These are phyloP conservation scores for Halcyon malimbica DNA, from an alignment of 2,113 vertebrate genomes.

Conservation along the genomic window DNA sequence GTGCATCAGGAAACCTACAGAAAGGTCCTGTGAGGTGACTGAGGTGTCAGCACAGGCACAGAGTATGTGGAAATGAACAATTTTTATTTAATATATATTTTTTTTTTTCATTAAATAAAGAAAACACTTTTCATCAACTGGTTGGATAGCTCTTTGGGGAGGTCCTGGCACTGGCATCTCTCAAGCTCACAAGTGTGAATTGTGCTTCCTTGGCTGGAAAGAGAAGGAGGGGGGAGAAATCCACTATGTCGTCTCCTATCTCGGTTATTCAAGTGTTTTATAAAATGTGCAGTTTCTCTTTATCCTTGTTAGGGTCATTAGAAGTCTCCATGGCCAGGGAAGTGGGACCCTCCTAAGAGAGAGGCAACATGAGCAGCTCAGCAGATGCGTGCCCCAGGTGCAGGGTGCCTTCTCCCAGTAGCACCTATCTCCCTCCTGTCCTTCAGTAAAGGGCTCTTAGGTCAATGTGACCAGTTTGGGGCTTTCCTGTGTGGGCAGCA, in stretches of 20 bases:
- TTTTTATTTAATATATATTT: neutral
- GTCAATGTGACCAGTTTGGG: neutral
- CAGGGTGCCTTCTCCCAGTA: neutral
- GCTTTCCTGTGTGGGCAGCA: neutral
- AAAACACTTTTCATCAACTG: neutral
- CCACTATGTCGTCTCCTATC: neutral
- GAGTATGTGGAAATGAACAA: neutral
- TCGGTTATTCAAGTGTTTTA: neutral
- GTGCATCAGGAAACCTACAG: neutral
- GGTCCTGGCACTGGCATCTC: neutral
- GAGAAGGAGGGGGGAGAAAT: neutral
- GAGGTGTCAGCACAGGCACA: neutral
- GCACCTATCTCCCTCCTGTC: neutral
- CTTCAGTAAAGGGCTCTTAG: neutral
- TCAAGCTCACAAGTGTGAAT: neutral
- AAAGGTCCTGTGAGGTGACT: neutral
- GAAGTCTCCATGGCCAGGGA: neutral
- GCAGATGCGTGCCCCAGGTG: accelerated
- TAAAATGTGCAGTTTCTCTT: neutral
- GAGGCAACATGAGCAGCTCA: neutral
- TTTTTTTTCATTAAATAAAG: neutral
- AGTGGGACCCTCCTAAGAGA: neutral
- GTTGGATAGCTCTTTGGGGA: neutral
- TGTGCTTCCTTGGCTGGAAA: neutral
- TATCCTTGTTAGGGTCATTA: neutral